Evolutionary conservation across 2,888 invertebrate species (phyloP), one percentile per base, ranked within the genome.

Genomic region (Lasioglossum leucozonium): DNA sequence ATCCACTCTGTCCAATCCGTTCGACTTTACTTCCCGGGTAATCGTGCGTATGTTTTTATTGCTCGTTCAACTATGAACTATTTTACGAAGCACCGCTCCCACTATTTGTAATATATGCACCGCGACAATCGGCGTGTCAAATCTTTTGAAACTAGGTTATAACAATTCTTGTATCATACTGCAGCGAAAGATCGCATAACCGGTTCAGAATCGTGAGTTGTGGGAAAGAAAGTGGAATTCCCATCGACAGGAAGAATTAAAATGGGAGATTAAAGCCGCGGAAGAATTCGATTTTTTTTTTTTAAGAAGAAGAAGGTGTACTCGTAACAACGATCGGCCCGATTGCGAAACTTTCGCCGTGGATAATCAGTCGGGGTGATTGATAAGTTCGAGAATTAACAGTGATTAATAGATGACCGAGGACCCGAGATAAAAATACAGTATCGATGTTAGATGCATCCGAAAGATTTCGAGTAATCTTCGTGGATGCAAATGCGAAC

Each of bases 331-430:
- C 13, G 16, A 4, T 62, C 30, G 62, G 6, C 30, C 30, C 16
- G 62, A 62, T 62, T 62, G 62, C 5, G 16, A 30, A 30, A 62
- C 6, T 16, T 30, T 11, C 16, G 4, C 22, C n/a, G n/a, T 13
- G 22, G 26, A 47, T 62, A 30, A 81, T 81, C 58, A 37, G 77
- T 73, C 67, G 18, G 22, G 51, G 16, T 18, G 11, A 71, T 69
- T 51, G 58, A 62, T 77, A 73, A 16, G 18, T 69, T n/a, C 18
- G 47, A 58, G 69, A 77, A 83, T 82, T 72, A 58, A 62, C 13
- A 47, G 26, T 58, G 30, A 6, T 34, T 79, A 42, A n/a, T 72
- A 47, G 16, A 42, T 37, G 40, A 30, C 16, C 44, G 1, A 72
- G 11, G 30, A 37, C 0, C 6, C 2, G n/a, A 30, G 55, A 40